These are phyloP conservation scores for Tragelaphus strepsiceros DNA, from an alignment of 2,113 vertebrate genomes.

Conservation along the genomic window DNA sequence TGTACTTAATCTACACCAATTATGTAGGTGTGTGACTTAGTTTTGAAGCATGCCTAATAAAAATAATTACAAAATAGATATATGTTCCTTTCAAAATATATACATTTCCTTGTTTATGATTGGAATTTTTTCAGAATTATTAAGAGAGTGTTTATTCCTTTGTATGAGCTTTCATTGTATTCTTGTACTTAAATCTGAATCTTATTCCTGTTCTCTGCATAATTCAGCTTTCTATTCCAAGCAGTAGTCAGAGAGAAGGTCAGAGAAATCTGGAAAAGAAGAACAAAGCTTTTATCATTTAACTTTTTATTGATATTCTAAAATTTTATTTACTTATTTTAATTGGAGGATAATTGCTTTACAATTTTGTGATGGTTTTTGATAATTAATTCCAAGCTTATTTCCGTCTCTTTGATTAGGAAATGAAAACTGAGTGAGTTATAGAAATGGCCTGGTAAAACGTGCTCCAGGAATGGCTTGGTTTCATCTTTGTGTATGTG, in stretches of 20 bases:
- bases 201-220: background rate
- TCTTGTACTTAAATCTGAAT: background rate
- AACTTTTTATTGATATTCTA: background rate
- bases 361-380: background rate
- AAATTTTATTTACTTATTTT: background rate
- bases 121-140: background rate
- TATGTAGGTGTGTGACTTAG: conserved; percentile 4
- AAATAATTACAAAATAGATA: conserved; percentile 19
- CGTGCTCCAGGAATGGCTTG: background rate
- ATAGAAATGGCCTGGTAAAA: background rate
- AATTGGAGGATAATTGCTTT: background rate
- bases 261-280: background rate
- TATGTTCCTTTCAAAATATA: background rate
- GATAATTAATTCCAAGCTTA: background rate
- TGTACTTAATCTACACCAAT: conserved; percentile 38
- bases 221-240: background rate
- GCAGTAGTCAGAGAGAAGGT: background rate
- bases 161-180: background rate
- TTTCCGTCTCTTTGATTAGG: background rate
- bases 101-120: background rate
- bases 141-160: background rate
- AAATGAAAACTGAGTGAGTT: background rate
- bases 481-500: background rate
- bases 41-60: conserved; percentile 23
- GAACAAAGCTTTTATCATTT: background rate